Percentiles rank a stretch among this genome's conserved stretches.
phyloP scores from a whole-genome alignment of 2,888 invertebrate genomes.

The Globia sparganii region DNA sequence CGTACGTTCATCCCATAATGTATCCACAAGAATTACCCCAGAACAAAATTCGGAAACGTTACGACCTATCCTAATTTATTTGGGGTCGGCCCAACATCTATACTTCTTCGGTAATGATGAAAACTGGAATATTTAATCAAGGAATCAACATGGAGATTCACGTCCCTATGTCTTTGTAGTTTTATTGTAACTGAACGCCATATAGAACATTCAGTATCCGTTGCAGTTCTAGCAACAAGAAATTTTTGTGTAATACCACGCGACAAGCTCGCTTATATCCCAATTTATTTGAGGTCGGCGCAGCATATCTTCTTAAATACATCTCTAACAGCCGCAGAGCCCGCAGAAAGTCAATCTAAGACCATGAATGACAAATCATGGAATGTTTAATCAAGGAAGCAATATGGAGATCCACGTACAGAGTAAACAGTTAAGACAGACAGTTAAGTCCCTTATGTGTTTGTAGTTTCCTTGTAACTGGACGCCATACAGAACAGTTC shows the following conservation, averaged over 20 bases:
- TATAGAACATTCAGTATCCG: constrained; percentile 33
- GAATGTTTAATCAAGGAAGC: constrained; percentile 24
- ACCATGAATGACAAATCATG: constrained; percentile 1
- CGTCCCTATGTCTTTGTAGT: constrained; percentile 13
- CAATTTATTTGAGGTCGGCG: not conserved
- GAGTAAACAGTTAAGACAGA: constrained; percentile 26
- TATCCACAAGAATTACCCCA: not conserved
- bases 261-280: constrained; percentile 67
- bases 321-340: not conserved
- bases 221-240: constrained; percentile 63
- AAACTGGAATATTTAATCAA: constrained; percentile 12
- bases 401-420: constrained; percentile 14
- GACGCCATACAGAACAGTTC: constrained; percentile 30
- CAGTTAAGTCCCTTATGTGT: constrained; percentile 2
- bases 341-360: not conserved
- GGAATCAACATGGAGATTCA: constrained; percentile 23
- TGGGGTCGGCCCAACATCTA: not conserved
- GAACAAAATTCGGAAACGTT: not conserved
- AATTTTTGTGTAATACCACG: constrained; percentile 74
- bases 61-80: not conserved
- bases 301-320: not conserved
- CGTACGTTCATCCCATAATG: not conserved
- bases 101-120: not conserved
- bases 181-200: constrained; percentile 50
- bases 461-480: constrained; percentile 51